Conservation (phyloP, 2,797 vertebrate species). For the Sebastolobus alascanus region DNA sequence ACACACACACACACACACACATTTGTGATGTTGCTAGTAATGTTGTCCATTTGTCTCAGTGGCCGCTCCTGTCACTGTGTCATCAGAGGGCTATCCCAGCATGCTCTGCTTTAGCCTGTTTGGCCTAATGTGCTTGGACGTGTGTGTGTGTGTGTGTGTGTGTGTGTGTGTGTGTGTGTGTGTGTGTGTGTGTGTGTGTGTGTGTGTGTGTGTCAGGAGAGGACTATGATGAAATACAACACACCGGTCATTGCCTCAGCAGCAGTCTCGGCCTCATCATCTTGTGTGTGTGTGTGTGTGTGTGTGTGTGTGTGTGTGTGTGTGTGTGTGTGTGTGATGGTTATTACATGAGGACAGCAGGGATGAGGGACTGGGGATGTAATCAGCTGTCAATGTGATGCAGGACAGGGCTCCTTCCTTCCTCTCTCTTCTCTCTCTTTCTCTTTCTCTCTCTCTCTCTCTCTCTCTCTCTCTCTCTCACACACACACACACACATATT, state of each 20-base stretch:
- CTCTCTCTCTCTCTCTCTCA: background rate
- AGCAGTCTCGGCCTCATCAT: conserved; percentile 39
- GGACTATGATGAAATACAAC: conserved; percentile 47
- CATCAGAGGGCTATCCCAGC: conserved; percentile 53
- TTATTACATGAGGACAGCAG: conserved; percentile 30
- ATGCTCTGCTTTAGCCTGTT: conserved; percentile 37
- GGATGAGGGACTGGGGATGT: conserved; percentile 40
- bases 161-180: background rate
- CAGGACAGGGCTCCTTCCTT: conserved; percentile 29
- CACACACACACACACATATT: background rate
- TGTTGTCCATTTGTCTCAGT: conserved; percentile 72
- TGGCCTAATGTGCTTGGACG: conserved; percentile 11
- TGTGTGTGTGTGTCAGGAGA: conserved; percentile 10
- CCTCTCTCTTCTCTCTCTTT: background rate
- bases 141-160: conserved; percentile 19
- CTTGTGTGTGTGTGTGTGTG: conserved; percentile 4
- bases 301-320: conserved; percentile 27
- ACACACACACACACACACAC: conserved; percentile 33
- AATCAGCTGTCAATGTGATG: conserved; percentile 62
- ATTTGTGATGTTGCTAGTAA: conserved; percentile 42
- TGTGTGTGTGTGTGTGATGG: conserved; percentile 14
- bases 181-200: conserved; percentile 1
- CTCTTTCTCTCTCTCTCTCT: background rate
- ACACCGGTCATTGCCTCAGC: conserved; percentile 29
- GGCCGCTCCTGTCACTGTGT: conserved; percentile 60